Percentiles rank a stretch among this genome's conserved stretches.
phyloP scores from a whole-genome alignment of 1,140 invertebrate genomes.

The Pollicipes pollicipes region DNA sequence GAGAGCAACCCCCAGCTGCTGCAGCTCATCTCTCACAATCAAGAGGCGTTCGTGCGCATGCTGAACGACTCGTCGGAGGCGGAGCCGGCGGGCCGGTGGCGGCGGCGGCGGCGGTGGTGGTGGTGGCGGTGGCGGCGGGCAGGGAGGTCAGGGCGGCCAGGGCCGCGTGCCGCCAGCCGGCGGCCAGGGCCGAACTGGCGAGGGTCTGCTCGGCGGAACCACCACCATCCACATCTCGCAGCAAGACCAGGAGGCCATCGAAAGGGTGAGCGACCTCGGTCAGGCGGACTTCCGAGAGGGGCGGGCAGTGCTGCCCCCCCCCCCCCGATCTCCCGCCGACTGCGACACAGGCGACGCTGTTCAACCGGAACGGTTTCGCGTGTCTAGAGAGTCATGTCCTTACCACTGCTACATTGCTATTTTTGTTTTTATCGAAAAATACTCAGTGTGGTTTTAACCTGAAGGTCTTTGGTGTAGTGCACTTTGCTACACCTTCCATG shows the following conservation, averaged over 20 bases:
- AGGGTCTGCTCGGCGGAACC: not conserved
- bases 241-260: constrained; percentile 92
- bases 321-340: too few relatives aligned
- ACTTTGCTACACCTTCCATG: too few relatives aligned
- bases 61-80: constrained; percentile 59
- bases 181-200: not conserved
- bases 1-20: constrained; percentile 87
- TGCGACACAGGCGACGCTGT: too few relatives aligned
- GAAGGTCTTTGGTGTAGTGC: too few relatives aligned
- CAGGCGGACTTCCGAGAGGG: too few relatives aligned
- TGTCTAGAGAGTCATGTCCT: too few relatives aligned
- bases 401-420: too few relatives aligned
- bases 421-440: too few relatives aligned
- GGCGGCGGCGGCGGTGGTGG: constrained; percentile 22
- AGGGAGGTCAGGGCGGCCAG: constrained; percentile 22
- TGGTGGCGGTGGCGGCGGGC: constrained; percentile 19
- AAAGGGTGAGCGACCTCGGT: constrained; percentile 70
- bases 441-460: too few relatives aligned
- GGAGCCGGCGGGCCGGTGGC: constrained; percentile 19
- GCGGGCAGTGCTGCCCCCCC: too few relatives aligned
- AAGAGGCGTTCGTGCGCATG: constrained; percentile 91
- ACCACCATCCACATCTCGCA: constrained; percentile 56
- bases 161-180: not conserved
- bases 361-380: too few relatives aligned
- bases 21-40: constrained; percentile 66